Conservation (phyloP, 2,797 vertebrate genomes). For the Nothura maculosa region DNA sequence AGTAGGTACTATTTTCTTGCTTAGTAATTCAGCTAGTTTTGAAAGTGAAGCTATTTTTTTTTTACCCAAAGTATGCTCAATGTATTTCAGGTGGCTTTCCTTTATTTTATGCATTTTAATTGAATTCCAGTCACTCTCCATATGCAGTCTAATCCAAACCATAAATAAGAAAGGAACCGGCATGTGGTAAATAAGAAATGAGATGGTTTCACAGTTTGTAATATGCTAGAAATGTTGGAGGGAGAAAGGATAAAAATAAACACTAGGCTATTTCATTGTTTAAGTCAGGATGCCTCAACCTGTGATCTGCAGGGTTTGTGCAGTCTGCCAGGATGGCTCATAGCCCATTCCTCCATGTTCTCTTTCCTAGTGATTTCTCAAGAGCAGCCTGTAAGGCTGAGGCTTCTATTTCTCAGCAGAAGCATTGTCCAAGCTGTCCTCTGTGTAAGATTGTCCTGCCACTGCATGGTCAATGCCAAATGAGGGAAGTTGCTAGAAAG, state of each 20-base stretch:
- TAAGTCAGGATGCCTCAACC: background rate
- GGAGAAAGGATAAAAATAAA: background rate
- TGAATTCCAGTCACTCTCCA: background rate
- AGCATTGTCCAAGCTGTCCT: background rate
- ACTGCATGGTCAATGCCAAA: background rate
- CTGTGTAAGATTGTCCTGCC: background rate
- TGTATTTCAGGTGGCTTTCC: background rate
- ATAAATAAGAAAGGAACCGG: background rate
- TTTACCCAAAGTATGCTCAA: rapidly evolving
- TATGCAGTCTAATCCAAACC: background rate
- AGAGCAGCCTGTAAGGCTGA: background rate
- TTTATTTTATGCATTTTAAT: background rate
- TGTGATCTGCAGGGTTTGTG: background rate
- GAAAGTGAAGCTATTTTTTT: background rate
- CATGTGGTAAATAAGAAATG: background rate
- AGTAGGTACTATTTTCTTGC: background rate
- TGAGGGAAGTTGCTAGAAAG: background rate
- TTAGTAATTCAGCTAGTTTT: background rate
- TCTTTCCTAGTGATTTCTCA: background rate
- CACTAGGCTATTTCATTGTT: background rate
- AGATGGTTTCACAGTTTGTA: background rate
- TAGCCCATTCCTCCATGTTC: background rate
- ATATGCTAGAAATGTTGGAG: background rate
- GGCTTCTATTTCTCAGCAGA: rapidly evolving
- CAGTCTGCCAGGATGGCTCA: background rate